Evolutionary conservation across 2,888 invertebrate species (phyloP).

Genomic region (Cremastinae sp.): DNA sequence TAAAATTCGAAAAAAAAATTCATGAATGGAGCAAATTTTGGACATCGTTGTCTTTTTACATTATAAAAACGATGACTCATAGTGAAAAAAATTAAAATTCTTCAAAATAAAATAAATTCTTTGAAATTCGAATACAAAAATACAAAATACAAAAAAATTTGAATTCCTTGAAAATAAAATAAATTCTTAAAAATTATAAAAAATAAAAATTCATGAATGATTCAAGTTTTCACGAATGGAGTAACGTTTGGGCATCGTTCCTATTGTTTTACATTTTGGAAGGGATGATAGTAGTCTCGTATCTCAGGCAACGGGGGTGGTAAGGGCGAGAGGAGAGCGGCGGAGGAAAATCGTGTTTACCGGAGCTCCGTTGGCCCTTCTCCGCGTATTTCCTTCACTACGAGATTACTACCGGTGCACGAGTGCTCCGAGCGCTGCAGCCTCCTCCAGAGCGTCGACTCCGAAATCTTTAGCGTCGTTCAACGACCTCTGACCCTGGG

Average conservation of each 20-base stretch:
- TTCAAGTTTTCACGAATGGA: not conserved
- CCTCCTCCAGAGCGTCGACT: slow-evolving; percentile 47
- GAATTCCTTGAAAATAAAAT: not conserved
- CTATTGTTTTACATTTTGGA: slow-evolving; percentile 2
- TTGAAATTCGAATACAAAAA: slow-evolving; percentile 2
- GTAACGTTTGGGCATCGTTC: not conserved
- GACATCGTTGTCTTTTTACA: not conserved
- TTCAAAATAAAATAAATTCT: not conserved
- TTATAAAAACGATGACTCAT: not conserved
- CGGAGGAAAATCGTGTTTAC: slow-evolving; percentile 54
- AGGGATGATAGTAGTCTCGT: slow-evolving; percentile 43
- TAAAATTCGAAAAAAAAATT: too few species aligned
- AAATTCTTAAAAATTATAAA: not conserved
- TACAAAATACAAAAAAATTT: not conserved
- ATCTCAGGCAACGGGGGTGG: slow-evolving; percentile 41
- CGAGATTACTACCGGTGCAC: slow-evolving; percentile 17
- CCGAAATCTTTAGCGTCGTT: slow-evolving; percentile 64
- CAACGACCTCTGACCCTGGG: slow-evolving; percentile 66
- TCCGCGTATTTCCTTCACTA: slow-evolving; percentile 49
- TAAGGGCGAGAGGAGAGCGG: not conserved
- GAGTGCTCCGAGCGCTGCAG: not conserved
- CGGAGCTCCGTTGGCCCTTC: slow-evolving; percentile 58
- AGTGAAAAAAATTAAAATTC: not conserved
- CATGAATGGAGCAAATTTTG: too few species aligned
- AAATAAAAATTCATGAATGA: slow-evolving; percentile 37